Conservation (phyloP, 2,797 vertebrate species). For the Myoxocephalus aenaeus region DNA sequence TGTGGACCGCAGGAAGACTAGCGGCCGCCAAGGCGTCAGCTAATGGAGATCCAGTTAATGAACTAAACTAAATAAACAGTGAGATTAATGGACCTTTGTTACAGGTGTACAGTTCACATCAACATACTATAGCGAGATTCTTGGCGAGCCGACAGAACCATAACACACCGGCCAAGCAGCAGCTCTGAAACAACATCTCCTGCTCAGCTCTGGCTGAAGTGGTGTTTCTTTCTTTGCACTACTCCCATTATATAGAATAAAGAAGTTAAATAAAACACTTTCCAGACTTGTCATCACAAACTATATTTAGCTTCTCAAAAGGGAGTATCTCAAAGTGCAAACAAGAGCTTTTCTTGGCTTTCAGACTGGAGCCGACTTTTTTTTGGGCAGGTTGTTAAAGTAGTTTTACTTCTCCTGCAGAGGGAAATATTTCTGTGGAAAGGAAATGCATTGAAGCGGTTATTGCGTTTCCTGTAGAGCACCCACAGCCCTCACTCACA, state of each 20-base stretch:
- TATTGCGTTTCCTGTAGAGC: conserved; percentile 34
- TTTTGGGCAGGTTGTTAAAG: conserved; percentile 33
- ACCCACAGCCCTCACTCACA: conserved; percentile 19
- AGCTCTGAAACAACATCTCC: conserved; percentile 26
- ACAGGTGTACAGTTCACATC: conserved; percentile 14
- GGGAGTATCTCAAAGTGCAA: conserved; percentile 21
- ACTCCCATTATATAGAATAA: conserved; percentile 5
- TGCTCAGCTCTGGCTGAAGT: conserved; percentile 12
- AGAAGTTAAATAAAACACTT: conserved; percentile 23
- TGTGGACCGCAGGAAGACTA: too few relatives aligned
- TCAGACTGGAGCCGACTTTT: conserved; percentile 33
- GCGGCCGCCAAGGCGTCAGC: too few relatives aligned
- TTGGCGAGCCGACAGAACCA: conserved; percentile 7
- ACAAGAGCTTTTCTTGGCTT: conserved; percentile 37
- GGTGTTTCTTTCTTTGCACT: conserved; percentile 40
- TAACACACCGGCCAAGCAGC: not conserved
- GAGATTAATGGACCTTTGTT: not conserved
- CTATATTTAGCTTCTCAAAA: conserved; percentile 53
- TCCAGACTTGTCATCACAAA: conserved; percentile 23
- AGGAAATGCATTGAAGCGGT: conserved; percentile 59
- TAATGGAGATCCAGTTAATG: too few relatives aligned
- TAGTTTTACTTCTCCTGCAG: conserved; percentile 40
- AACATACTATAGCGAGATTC: not conserved
- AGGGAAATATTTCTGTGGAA: conserved; percentile 45
- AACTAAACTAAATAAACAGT: not conserved